Percentiles rank a stretch among this genome's conserved stretches.
Evolutionary conservation across 2,888 invertebrate species (phyloP).

Genomic region (Danaus chrysippus): DNA sequence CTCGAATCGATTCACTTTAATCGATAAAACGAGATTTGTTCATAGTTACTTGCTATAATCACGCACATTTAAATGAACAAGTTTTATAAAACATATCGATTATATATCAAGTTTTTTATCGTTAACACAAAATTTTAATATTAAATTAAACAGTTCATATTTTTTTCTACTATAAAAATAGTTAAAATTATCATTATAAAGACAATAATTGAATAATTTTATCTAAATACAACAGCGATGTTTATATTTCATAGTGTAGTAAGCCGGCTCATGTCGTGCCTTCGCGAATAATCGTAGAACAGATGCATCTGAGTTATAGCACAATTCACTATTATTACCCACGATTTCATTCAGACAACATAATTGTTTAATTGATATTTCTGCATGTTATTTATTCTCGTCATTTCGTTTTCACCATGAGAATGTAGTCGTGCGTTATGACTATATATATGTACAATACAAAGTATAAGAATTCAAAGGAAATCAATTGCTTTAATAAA

Average conservation of each 20-base stretch:
- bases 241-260: constrained; percentile 27
- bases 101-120: neutral
- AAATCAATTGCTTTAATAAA: neutral
- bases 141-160: too few relatives aligned
- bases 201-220: too few relatives aligned
- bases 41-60: neutral
- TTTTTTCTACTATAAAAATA: too few relatives aligned
- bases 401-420: constrained; percentile 71
- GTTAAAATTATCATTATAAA: too few relatives aligned
- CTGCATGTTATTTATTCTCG: constrained; percentile 79
- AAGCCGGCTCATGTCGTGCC: constrained; percentile 62
- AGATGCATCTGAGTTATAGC: constrained; percentile 79
- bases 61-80: constrained; percentile 31
- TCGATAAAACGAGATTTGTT: constrained; percentile 1
- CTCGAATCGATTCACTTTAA: constrained; percentile 53
- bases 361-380: constrained; percentile 82
- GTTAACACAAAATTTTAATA: neutral
- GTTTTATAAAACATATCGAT: constrained; percentile 40
- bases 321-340: constrained; percentile 77
- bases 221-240: constrained; percentile 10
- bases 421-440: constrained; percentile 65
- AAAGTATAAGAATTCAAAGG: neutral
- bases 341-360: constrained; percentile 80
- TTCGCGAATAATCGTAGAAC: constrained; percentile 76
- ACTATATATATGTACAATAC: constrained; percentile 27